phyloP scores from a whole-genome alignment of 2,888 invertebrate species.

The Rotaria macrura region DNA sequence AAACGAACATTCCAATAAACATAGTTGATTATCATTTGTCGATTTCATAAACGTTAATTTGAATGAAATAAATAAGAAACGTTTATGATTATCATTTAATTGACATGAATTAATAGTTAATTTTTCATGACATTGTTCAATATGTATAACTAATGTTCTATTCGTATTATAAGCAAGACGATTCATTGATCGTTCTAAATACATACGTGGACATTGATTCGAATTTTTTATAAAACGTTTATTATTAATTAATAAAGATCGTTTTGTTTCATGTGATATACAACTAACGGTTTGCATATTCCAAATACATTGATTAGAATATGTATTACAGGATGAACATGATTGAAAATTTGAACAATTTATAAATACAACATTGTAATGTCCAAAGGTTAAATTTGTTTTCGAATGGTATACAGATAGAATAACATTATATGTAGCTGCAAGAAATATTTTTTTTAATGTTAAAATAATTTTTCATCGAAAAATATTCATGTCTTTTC shows the following conservation, averaged over 20 bases:
- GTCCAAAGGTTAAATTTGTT: neutral
- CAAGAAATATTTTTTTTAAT: neutral
- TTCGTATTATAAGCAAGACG: neutral
- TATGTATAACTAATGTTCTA: neutral
- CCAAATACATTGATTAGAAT: neutral
- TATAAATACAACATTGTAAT: neutral
- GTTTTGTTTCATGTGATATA: neutral
- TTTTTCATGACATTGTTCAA: neutral
- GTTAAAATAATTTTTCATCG: too few relatives aligned
- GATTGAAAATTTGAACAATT: neutral
- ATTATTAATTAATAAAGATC: neutral
- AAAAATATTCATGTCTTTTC: neutral
- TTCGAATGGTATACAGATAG: neutral
- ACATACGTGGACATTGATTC: neutral
- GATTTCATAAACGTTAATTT: neutral
- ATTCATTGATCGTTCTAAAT: neutral
- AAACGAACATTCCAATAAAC: neutral
- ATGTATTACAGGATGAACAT: neutral
- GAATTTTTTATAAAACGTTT: neutral
- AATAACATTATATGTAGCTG: neutral
- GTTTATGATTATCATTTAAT: neutral
- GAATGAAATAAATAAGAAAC: neutral
- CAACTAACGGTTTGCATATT: neutral
- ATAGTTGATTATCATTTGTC: neutral
- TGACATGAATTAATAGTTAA: neutral